phyloP scores from a whole-genome alignment of 2,888 invertebrate genomes.

The Ligdia adustata region DNA sequence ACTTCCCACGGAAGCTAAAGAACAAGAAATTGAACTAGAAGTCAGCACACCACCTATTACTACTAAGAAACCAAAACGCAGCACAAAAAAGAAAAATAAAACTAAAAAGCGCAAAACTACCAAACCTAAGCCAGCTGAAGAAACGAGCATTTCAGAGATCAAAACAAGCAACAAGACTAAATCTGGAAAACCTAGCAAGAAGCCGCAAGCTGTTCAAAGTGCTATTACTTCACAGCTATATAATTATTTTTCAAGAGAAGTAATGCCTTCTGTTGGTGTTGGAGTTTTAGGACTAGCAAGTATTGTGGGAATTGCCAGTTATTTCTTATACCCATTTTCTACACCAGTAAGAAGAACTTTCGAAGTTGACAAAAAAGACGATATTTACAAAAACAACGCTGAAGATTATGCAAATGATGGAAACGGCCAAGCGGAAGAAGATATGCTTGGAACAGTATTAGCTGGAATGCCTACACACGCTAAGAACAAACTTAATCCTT shows the following conservation, averaged over 20 bases:
- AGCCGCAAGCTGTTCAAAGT: constrained; percentile 67
- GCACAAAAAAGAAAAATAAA: constrained; percentile 81
- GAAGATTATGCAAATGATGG: constrained; percentile 87
- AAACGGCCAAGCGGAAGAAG: constrained; percentile 90
- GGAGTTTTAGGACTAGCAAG: constrained; percentile 90
- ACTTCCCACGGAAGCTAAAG: constrained; percentile 76
- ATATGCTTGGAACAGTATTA: constrained; percentile 89
- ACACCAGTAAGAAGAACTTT: constrained; percentile 87
- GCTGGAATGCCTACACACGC: constrained; percentile 86
- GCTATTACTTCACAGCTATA: constrained; percentile 90
- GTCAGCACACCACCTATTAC: constrained; percentile 73
- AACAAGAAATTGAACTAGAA: constrained; percentile 78
- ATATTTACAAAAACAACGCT: constrained; percentile 86
- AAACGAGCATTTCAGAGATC: constrained; percentile 59
- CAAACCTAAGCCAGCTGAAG: constrained; percentile 62
- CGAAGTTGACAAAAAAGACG: constrained; percentile 86
- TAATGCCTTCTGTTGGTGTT: constrained; percentile 92
- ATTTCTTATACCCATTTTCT: constrained; percentile 90
- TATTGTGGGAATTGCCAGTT: constrained; percentile 89
- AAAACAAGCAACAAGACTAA: constrained; percentile 84
- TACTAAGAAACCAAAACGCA: constrained; percentile 77
- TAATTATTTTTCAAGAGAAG: constrained; percentile 90
- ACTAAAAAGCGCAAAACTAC: constrained; percentile 84
- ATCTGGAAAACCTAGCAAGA: constrained; percentile 64
- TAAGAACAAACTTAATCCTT: constrained; percentile 74